Evolutionary conservation across 2,797 vertebrate genomes (phyloP).

Genomic region (Malacoraja senta): DNA sequence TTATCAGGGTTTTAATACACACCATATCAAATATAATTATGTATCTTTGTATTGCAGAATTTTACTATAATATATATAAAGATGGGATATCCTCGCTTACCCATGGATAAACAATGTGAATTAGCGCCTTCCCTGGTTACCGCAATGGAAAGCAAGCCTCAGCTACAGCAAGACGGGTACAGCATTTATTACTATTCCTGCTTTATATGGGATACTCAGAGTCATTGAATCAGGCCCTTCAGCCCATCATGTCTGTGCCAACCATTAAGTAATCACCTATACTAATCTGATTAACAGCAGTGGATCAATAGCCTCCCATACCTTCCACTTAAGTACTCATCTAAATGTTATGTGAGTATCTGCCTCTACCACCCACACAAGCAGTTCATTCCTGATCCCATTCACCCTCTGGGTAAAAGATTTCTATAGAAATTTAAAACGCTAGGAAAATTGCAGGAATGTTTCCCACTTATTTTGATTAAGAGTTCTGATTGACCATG

Average conservation of each 20-base stretch:
- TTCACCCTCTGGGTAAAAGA: too few species aligned
- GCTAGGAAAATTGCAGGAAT: not conserved
- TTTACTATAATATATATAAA: slow-evolving; percentile 99
- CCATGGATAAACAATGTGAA: slow-evolving; percentile 89
- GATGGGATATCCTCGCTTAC: slow-evolving; percentile 92
- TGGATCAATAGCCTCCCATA: too few species aligned
- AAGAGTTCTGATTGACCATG: not conserved
- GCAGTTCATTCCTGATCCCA: too few species aligned
- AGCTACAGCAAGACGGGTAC: slow-evolving; percentile 95
- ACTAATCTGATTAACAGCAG: too few species aligned
- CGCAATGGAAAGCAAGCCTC: slow-evolving; percentile 95
- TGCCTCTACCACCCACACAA: too few species aligned
- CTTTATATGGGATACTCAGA: too few species aligned
- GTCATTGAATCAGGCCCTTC: too few species aligned
- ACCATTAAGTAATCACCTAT: too few species aligned
- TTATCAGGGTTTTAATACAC: not conserved
- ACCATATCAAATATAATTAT: not conserved
- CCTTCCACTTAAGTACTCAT: too few species aligned
- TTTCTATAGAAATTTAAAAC: not conserved
- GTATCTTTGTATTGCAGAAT: slow-evolving; percentile 62
- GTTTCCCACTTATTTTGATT: not conserved
- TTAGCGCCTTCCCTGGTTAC: slow-evolving; percentile 90
- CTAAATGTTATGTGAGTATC: too few species aligned
- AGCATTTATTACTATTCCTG: slow-evolving; percentile 4
- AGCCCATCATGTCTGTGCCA: too few species aligned